Base-by-base conservation (phyloP, 2,113 vertebrate species). In the Colinus virginianus region DNA sequence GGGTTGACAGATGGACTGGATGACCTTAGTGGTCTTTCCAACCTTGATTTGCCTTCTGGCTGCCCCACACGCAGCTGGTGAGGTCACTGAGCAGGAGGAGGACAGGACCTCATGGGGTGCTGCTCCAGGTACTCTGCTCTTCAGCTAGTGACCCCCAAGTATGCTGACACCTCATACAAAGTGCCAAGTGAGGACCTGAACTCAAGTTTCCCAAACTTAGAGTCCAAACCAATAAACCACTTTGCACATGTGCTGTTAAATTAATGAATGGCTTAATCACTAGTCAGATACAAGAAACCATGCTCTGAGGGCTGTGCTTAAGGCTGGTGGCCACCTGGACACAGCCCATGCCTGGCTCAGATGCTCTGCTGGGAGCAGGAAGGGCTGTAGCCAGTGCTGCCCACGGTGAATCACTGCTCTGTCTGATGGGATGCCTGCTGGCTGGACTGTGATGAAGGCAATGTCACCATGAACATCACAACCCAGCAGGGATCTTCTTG, bases 331-430 rank as follows among this genome's bases (percentile, higher is more conserved):
- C 40, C 58, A 8, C 51, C 49, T 43, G 69, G 74, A 66, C 64
- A 14, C 34, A 20, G 42, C n/a, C 49, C 28, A 3, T 30, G 46
- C 36, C 45, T 45, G 68, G 43, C 45, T 14, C 34, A 46, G 61
- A 2, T 0, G 4, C 18, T 22, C 6, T 4, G 28, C 48, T 61
- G 8, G 62, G 55, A 30, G 61, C 28, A 23, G 51, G 13, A 20
- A 11, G 16, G 36, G 58, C 11, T 53, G 48, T 16, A 49, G 62
- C 67, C n/a, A 43, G 20, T 56, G 40, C 21, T 77, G 13, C 36
- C 26, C 0, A 0, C 8, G 14, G 63, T 34, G 59, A 79, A 26
- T 64, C 51, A 32, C n/a, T 81, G 63, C 20, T 0, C 34, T 34
- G 13, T 30, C 25, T 56, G 58, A 40, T 30, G 72, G n/a, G 61